phyloP scores from a whole-genome alignment of 2,888 invertebrate genomes.

The Diachrysia chrysitis region DNA sequence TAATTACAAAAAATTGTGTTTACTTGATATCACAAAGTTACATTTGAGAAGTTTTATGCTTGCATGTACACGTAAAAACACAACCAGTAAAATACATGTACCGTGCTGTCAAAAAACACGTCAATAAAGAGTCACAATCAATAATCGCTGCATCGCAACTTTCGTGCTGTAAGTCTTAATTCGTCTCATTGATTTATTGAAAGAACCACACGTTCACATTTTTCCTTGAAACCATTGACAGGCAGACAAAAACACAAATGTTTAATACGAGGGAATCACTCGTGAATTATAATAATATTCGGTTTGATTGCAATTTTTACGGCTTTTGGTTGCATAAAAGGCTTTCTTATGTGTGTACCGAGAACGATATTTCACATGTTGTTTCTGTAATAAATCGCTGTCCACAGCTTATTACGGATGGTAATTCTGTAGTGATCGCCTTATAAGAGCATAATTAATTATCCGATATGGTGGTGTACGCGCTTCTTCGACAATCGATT shows the following conservation, averaged over 20 bases:
- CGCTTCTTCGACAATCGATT: slow-evolving; percentile 73
- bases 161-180: slow-evolving; percentile 20
- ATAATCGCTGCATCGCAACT: slow-evolving; percentile 11
- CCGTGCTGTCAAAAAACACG: slow-evolving; percentile 11
- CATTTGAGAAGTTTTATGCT: background rate
- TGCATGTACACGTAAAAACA: background rate
- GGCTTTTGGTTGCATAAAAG: slow-evolving; percentile 39
- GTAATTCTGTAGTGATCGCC: slow-evolving; percentile 71
- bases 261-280: slow-evolving; percentile 40
- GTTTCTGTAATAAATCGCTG: slow-evolving; percentile 71
- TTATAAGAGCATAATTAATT: slow-evolving; percentile 80
- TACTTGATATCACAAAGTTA: background rate
- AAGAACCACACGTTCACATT: slow-evolving; percentile 17
- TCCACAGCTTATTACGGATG: slow-evolving; percentile 73
- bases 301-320: slow-evolving; percentile 53
- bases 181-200: slow-evolving; percentile 25
- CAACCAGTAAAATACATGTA: background rate
- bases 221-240: slow-evolving; percentile 31
- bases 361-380: slow-evolving; percentile 52
- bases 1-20: background rate
- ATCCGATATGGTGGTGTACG: slow-evolving; percentile 70
- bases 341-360: slow-evolving; percentile 45
- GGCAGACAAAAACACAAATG: slow-evolving; percentile 35
- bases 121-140: slow-evolving; percentile 16
- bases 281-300: slow-evolving; percentile 40